Percentiles rank a stretch among this genome's conserved stretches.
These are phyloP conservation scores for Phaedon cochleariae DNA, from an alignment of 2,888 invertebrate genomes.

Conservation along the genomic window DNA sequence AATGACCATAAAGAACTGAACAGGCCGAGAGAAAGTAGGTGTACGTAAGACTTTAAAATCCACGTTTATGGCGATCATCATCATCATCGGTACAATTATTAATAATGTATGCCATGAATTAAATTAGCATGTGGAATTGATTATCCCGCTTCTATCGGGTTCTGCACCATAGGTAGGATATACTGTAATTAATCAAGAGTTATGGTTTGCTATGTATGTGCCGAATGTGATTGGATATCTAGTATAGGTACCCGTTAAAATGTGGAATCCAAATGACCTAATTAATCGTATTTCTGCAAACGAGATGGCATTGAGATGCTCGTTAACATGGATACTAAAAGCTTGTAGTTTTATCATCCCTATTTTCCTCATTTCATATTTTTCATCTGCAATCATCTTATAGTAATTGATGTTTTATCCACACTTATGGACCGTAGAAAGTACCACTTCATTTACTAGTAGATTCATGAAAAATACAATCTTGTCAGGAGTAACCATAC, in stretches of 20 bases:
- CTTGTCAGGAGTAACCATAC: too few species aligned
- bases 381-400: too few species aligned
- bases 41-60: constrained; percentile 2
- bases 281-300: not conserved
- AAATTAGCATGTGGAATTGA: not conserved
- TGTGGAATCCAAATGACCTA: not conserved
- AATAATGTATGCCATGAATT: not conserved
- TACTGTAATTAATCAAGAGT: not conserved
- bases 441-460: too few species aligned
- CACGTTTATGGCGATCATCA: constrained; percentile 2
- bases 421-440: too few species aligned
- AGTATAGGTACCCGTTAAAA: not conserved
- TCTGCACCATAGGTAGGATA: not conserved
- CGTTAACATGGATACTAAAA: not conserved
- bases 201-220: not conserved
- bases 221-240: not conserved
- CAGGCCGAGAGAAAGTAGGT: not conserved
- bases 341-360: not conserved
- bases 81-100: not conserved
- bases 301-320: not conserved
- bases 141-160: not conserved
- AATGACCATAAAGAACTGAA: not conserved
- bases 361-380: not conserved
- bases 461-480: too few species aligned
- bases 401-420: too few species aligned